Evolutionary conservation across 2,113 vertebrate genomes (phyloP).

Genomic region (Vulpes lagopus): DNA sequence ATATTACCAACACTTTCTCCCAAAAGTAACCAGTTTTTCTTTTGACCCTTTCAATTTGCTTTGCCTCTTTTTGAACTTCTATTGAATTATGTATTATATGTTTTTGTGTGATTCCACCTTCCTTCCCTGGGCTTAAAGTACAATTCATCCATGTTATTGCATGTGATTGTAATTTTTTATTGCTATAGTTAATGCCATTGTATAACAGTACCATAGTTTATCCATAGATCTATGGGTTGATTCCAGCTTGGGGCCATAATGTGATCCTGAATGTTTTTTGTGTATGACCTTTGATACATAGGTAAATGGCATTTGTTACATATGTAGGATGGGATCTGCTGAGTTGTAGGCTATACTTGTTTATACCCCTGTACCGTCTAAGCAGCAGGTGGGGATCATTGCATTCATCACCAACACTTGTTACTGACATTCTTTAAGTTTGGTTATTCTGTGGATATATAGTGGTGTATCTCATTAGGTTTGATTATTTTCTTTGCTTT

Average conservation of each 20-base stretch:
- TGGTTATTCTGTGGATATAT: background rate
- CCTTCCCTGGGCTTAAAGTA: background rate
- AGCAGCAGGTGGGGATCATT: background rate
- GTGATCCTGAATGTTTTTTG: background rate
- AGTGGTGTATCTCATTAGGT: background rate
- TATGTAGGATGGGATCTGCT: background rate
- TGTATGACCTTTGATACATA: background rate
- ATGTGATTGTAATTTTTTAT: background rate
- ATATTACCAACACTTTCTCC: background rate
- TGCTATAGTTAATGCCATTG: background rate
- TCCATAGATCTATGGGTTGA: background rate
- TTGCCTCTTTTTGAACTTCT: background rate
- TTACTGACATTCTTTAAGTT: background rate
- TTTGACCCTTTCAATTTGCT: background rate
- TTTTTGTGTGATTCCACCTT: background rate
- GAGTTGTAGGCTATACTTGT: background rate
- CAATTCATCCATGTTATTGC: background rate
- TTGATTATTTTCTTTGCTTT: background rate
- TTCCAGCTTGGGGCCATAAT: background rate
- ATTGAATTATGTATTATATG: background rate
- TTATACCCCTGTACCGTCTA: background rate
- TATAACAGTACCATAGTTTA: background rate
- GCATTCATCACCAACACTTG: background rate
- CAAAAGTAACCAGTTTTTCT: background rate
- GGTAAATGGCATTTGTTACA: background rate